Evolutionary conservation across 2,797 vertebrate genomes (phyloP).

Genomic region (Myotis vivesi): DNA sequence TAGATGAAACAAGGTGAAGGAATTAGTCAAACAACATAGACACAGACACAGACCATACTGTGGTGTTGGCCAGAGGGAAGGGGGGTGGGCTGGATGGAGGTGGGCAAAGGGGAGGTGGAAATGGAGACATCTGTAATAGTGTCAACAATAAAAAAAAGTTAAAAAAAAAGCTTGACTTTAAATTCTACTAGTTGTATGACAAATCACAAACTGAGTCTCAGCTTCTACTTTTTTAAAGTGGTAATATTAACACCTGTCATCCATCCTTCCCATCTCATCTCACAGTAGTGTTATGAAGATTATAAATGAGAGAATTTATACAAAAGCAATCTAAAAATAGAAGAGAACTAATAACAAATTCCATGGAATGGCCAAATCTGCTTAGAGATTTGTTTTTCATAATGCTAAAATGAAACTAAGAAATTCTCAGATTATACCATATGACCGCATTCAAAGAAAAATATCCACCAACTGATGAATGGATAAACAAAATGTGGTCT

Average conservation of each 20-base stretch:
- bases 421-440: not conserved
- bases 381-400: not conserved
- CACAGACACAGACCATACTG: not conserved
- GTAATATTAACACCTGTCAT: not conserved
- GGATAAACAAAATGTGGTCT: not conserved
- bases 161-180: not conserved
- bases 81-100: not conserved
- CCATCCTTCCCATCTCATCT: not conserved
- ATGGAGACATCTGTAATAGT: not conserved
- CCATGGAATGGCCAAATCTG: not conserved
- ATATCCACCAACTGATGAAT: not conserved
- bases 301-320: not conserved
- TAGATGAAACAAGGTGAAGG: not conserved
- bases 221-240: not conserved
- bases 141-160: not conserved
- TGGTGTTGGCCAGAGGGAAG: not conserved
- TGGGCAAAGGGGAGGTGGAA: not conserved
- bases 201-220: not conserved
- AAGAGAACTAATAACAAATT: conserved; percentile 29
- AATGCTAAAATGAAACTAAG: not conserved
- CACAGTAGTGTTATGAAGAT: not conserved
- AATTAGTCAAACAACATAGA: not conserved
- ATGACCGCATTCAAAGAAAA: not conserved
- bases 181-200: not conserved
- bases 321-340: conserved; percentile 2